phyloP scores from a whole-genome alignment of 2,888 invertebrate species.

The Synanthedon tipuliformis region DNA sequence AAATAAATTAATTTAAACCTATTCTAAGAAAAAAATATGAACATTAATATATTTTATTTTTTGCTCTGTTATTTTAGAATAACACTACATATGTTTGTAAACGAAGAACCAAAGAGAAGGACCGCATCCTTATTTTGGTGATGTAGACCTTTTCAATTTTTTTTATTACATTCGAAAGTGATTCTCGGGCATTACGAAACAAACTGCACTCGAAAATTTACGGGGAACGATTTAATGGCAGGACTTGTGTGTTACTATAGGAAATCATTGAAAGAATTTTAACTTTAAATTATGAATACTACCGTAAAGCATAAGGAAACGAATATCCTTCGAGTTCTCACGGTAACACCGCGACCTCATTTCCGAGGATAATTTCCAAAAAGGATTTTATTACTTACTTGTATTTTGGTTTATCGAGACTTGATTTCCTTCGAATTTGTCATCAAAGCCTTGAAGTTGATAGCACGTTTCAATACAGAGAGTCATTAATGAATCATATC shows the following conservation, averaged over 20 bases:
- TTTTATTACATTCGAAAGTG: slow-evolving; percentile 61
- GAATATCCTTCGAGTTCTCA: neutral
- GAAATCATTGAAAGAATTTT: neutral
- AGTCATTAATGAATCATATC: neutral
- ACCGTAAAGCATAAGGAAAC: neutral
- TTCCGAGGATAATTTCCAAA: neutral
- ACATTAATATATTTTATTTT: neutral
- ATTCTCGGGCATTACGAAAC: slow-evolving; percentile 40
- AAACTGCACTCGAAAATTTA: slow-evolving; percentile 29
- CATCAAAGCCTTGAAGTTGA: neutral
- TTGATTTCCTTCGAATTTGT: neutral
- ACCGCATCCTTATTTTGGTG: slow-evolving; percentile 12
- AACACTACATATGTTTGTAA: slow-evolving; percentile 6
- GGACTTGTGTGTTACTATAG: slow-evolving; percentile 7
- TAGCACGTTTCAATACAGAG: neutral
- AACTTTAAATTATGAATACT: too few species aligned
- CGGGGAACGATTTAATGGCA: slow-evolving; percentile 34
- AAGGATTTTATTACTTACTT: neutral
- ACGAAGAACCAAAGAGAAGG: slow-evolving; percentile 13
- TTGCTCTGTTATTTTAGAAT: slow-evolving; percentile 10
- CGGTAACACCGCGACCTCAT: slow-evolving; percentile 1
- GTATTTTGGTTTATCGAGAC: neutral
- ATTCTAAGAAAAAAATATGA: too few species aligned
- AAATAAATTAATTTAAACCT: too few species aligned
- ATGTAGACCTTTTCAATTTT: slow-evolving; percentile 17